A percentile compares a stretch with the other conserved stretches of the same genome.
phyloP scores from a whole-genome alignment of 2,888 invertebrate genomes.

The Sinhomidia bicolor region DNA sequence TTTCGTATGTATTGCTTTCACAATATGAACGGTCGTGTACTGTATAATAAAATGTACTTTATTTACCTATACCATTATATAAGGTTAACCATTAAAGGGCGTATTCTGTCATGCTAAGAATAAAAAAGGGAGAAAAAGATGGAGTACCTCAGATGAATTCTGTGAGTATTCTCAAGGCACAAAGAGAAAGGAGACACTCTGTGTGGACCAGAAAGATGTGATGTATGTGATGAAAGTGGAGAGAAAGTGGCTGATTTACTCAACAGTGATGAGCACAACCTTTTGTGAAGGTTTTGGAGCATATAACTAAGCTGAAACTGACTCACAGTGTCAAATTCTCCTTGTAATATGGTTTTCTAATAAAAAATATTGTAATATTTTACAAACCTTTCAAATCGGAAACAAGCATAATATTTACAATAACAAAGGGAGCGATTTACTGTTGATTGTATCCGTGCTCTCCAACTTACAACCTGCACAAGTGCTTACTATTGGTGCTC shows the following conservation, averaged over 20 bases:
- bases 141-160: slow-evolving; percentile 10
- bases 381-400: too few species aligned
- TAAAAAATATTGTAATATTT: too few species aligned
- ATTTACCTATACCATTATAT: too few species aligned
- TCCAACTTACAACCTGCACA: too few species aligned
- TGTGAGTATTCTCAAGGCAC: neutral
- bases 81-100: neutral
- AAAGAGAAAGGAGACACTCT: slow-evolving; percentile 9
- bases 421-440: too few species aligned
- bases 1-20: neutral
- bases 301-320: too few species aligned
- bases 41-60: neutral
- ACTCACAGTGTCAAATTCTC: too few species aligned
- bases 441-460: too few species aligned
- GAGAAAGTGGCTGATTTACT: neutral
- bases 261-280: neutral
- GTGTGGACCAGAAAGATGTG: neutral
- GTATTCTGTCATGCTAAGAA: neutral
- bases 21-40: neutral
- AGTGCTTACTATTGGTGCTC: too few species aligned
- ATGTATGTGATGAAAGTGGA: neutral
- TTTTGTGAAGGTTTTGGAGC: too few species aligned
- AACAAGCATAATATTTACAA: too few species aligned
- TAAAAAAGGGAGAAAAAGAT: neutral
- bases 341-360: too few species aligned